Base-by-base conservation (phyloP, 2,113 vertebrate genomes). In the Motacilla tschutschensis region DNA sequence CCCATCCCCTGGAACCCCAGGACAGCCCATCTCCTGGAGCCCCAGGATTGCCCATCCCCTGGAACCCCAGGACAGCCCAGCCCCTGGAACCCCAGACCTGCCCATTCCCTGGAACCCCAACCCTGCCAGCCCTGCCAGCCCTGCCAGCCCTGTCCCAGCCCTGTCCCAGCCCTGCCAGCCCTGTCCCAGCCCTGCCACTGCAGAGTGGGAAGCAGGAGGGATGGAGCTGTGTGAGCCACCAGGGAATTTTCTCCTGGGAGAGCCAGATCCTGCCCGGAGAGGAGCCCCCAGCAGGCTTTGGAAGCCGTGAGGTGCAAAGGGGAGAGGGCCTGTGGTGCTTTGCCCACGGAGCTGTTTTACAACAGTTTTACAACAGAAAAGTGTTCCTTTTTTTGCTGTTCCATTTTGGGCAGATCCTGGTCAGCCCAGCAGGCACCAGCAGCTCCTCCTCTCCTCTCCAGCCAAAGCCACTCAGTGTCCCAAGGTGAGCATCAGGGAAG, bases 161-260 rank as follows among this genome's bases (percentile, higher is more conserved):
- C 19, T 41, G 59, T 33, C 35, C 5, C 64, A 36, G 29, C 44
- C 22, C 44, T 17, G 14, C 5, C 64, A 36, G 29, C 44, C 22
- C 44, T 17, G 14, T 7, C 33, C 85, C 38, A 5, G 59, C 31
- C 5, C 2, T 47, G 51, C 51, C 26, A 5, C 2, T 26, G 6
- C 2, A 0, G 9, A 17, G 53, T 3, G 33, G 20, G 57, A 18
- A 5, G 67, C 24, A 19, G 35, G n/a, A 40, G 21, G 2, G 22
- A 44, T 4, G 51, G 62, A 60, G 33, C 71, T 40, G 6, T 28
- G 36, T 47, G 22, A 51, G 28, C 17, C 17, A 10, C 9, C 35
- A 24, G 1, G 21, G 50, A 29, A 15, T 40, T 12, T 28, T 26
- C 48, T 31, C 31, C 14, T 1, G 8, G 24, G 33, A 3, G 31